A percentile compares a stretch with the other conserved stretches of the same genome.
Conservation (phyloP, 2,888 invertebrate genomes). For the Teleogryllus oceanicus region DNA sequence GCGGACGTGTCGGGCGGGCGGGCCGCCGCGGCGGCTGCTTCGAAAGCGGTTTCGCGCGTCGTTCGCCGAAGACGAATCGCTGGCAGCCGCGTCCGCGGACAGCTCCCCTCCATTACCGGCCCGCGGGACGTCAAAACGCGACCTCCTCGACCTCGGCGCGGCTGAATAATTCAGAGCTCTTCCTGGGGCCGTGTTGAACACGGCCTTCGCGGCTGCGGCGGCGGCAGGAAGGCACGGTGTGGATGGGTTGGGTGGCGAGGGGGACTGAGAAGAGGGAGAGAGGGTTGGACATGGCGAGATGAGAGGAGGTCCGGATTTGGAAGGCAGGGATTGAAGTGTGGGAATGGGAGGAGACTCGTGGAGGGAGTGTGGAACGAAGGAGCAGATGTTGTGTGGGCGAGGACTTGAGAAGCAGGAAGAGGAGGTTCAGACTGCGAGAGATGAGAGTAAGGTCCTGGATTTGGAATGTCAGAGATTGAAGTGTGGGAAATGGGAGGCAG, state of each 20-base stretch:
- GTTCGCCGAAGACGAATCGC: neutral
- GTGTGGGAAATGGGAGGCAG: neutral
- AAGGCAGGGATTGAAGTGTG: neutral
- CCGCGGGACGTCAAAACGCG: neutral
- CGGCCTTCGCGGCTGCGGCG: neutral
- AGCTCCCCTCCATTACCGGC: neutral
- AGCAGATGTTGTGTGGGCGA: neutral
- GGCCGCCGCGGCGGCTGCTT: neutral
- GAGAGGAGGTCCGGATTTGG: neutral
- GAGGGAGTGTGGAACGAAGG: neutral
- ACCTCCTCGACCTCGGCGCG: neutral
- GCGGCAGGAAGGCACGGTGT: neutral
- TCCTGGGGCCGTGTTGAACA: neutral
- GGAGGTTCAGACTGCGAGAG: neutral
- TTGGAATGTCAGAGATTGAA: neutral
- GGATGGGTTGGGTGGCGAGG: neutral
- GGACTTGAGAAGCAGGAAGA: neutral
- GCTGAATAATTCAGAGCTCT: neutral
- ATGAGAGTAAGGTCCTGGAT: neutral
- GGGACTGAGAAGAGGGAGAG: neutral
- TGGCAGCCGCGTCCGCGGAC: neutral
- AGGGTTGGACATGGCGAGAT: neutral
- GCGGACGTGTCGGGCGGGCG: neutral
- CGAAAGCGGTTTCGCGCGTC: neutral
- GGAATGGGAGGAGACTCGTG: neutral